These are phyloP conservation scores for Buathra laborator DNA, from an alignment of 2,888 invertebrate genomes.

Conservation along the genomic window DNA sequence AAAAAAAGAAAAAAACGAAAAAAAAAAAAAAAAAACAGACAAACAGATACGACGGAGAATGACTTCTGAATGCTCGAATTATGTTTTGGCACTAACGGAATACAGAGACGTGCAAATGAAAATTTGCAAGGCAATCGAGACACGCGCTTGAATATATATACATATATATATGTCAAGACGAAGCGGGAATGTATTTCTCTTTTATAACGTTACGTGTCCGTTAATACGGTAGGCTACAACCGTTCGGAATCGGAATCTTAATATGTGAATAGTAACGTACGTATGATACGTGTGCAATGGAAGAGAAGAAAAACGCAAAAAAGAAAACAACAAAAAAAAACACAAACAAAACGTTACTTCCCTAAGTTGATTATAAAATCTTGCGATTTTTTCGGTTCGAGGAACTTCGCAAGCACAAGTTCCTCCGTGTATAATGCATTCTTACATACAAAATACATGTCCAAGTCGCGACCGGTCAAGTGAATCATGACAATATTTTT, in stretches of 20 bases:
- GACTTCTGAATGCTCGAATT: not conserved
- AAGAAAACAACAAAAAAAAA: slow-evolving; percentile 4
- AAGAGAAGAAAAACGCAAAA: slow-evolving; percentile 42
- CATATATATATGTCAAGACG: not conserved
- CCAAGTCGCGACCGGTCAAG: slow-evolving; percentile 51
- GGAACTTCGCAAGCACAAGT: slow-evolving; percentile 47
- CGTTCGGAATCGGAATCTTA: slow-evolving; percentile 43
- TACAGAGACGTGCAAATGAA: slow-evolving; percentile 3
- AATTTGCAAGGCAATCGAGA: slow-evolving; percentile 1
- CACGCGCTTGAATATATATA: slow-evolving; percentile 22
- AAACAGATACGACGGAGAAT: not conserved
- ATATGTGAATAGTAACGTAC: slow-evolving; percentile 69
- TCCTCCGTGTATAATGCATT: slow-evolving; percentile 54
- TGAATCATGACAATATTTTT: slow-evolving; percentile 47
- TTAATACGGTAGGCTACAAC: slow-evolving; percentile 28
- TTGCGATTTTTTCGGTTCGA: slow-evolving; percentile 49
- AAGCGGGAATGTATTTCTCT: slow-evolving; percentile 12
- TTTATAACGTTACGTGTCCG: slow-evolving; percentile 12
- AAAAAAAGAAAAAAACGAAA: not conserved
- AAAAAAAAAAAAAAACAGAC: not conserved
- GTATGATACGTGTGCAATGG: slow-evolving; percentile 77
- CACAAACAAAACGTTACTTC: slow-evolving; percentile 15
- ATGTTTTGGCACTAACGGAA: not conserved
- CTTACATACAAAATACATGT: slow-evolving; percentile 40
- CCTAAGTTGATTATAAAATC: slow-evolving; percentile 35